A percentile compares a stretch with the other conserved stretches of the same genome.
phyloP scores from a whole-genome alignment of 1,140 invertebrate genomes.

The Magallana ariakensis region DNA sequence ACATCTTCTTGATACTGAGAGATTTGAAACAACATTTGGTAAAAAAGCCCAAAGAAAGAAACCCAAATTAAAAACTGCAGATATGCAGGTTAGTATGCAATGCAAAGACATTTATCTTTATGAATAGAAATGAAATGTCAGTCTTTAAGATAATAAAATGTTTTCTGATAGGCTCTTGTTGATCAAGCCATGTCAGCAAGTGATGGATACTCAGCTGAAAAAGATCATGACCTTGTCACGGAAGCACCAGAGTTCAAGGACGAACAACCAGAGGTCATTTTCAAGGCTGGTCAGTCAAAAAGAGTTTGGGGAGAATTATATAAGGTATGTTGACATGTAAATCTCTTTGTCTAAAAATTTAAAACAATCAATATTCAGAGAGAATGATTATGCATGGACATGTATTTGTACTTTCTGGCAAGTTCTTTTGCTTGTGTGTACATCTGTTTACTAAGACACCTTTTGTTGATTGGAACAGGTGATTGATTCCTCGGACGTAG shows the following conservation, averaged over 20 bases:
- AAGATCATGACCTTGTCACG: slow-evolving; percentile 90
- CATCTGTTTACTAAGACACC: too few relatives aligned
- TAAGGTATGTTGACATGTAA: slow-evolving; percentile 84
- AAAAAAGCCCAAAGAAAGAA: slow-evolving; percentile 95
- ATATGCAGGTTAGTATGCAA: slow-evolving; percentile 77
- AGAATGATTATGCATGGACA: too few relatives aligned
- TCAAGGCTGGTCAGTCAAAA: slow-evolving; percentile 91
- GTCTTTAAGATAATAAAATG: background rate
- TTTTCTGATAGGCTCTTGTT: slow-evolving; percentile 62
- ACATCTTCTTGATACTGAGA: slow-evolving; percentile 97
- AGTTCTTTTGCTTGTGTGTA: too few relatives aligned
- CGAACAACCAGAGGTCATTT: slow-evolving; percentile 79
- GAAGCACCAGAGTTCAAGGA: slow-evolving; percentile 77
- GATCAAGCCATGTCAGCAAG: slow-evolving; percentile 80
- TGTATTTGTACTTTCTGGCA: too few relatives aligned
- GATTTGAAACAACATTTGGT: slow-evolving; percentile 96
- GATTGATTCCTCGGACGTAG: slow-evolving; percentile 98
- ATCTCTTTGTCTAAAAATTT: background rate
- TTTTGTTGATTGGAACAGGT: slow-evolving; percentile 81
- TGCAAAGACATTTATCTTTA: background rate
- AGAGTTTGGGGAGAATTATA: slow-evolving; percentile 99
- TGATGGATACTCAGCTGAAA: slow-evolving; percentile 87
- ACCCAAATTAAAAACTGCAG: slow-evolving; percentile 88
- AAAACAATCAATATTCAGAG: background rate
- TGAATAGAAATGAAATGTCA: background rate